phyloP scores from a whole-genome alignment of 2,888 invertebrate genomes.

The Myopa tessellatipennis region DNA sequence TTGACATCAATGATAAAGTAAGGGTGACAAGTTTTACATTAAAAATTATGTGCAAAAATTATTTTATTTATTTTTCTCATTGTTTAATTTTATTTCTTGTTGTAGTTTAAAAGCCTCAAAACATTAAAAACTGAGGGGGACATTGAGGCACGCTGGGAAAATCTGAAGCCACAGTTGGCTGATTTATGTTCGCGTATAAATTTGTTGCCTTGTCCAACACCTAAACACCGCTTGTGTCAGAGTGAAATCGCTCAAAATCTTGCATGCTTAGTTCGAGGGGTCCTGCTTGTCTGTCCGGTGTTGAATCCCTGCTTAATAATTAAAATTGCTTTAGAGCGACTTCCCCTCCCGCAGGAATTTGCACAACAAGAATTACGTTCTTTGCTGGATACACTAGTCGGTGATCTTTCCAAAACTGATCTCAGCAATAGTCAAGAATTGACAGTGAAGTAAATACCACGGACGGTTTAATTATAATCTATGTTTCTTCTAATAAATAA shows the following conservation, averaged over 20 bases:
- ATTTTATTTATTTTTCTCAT: background rate
- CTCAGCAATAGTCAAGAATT: slow-evolving; percentile 41
- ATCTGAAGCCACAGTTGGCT: slow-evolving; percentile 65
- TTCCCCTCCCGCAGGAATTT: slow-evolving; percentile 68
- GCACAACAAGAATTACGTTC: slow-evolving; percentile 63
- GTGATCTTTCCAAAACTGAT: slow-evolving; percentile 57
- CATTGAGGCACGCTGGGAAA: slow-evolving; percentile 66
- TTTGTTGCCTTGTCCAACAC: slow-evolving; percentile 66
- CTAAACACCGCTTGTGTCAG: slow-evolving; percentile 68
- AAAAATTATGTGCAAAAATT: background rate
- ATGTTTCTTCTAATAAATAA: background rate
- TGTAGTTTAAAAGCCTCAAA: slow-evolving; percentile 62
- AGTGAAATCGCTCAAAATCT: slow-evolving; percentile 67
- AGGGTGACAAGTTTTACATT: background rate
- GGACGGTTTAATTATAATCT: background rate
- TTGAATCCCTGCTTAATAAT: slow-evolving; percentile 63
- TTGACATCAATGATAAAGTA: slow-evolving; percentile 75
- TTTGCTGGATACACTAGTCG: slow-evolving; percentile 59
- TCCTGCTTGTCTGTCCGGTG: slow-evolving; percentile 63
- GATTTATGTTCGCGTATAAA: slow-evolving; percentile 67
- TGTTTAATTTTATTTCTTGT: background rate
- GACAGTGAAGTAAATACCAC: slow-evolving; percentile 41
- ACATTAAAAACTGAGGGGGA: slow-evolving; percentile 62
- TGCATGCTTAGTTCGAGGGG: slow-evolving; percentile 65
- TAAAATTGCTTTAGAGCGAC: slow-evolving; percentile 64